Evolutionary conservation across 1,140 invertebrate species (phyloP).

Genomic region (Nilaparvata lugens): DNA sequence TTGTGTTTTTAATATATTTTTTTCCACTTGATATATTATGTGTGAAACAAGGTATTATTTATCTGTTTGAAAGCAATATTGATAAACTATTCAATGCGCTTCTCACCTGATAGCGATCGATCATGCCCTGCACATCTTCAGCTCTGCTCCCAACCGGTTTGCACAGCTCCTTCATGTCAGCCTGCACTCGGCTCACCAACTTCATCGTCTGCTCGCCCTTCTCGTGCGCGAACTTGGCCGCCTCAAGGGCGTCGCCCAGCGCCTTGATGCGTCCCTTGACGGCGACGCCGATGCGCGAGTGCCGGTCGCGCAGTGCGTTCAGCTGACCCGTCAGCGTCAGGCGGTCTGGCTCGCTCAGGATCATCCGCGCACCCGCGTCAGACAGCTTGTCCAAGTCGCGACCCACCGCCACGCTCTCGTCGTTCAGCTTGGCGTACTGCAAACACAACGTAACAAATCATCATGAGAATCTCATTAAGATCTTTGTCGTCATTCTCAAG

Average conservation of each 20-base stretch:
- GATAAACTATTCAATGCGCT: not conserved
- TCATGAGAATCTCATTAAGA: too few species aligned
- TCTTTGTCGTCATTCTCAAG: too few species aligned
- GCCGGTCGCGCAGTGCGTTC: constrained; percentile 64
- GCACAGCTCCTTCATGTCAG: constrained; percentile 69
- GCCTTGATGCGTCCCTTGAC: constrained; percentile 59
- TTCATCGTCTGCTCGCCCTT: constrained; percentile 69
- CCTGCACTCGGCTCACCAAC: constrained; percentile 70
- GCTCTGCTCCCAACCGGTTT: constrained; percentile 75
- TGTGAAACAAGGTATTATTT: too few species aligned
- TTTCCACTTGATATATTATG: too few species aligned
- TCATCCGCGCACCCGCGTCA: constrained; percentile 70
- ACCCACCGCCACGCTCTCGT: constrained; percentile 60
- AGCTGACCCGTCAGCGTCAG: constrained; percentile 68
- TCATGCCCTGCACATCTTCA: constrained; percentile 71
- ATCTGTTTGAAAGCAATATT: not conserved
- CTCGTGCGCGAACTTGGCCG: constrained; percentile 65
- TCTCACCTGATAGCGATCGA: constrained; percentile 58
- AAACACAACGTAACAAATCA: too few species aligned
- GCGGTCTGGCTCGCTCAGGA: constrained; percentile 76
- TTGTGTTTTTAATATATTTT: too few species aligned
- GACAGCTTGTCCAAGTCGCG: constrained; percentile 61
- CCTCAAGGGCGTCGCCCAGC: constrained; percentile 62
- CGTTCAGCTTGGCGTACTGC: constrained; percentile 63
- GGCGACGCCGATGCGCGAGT: constrained; percentile 56